A percentile compares a stretch with the other conserved stretches of the same genome.
These are phyloP conservation scores for Platichthys stellatus DNA, from an alignment of 2,113 vertebrate genomes.

Conservation along the genomic window DNA sequence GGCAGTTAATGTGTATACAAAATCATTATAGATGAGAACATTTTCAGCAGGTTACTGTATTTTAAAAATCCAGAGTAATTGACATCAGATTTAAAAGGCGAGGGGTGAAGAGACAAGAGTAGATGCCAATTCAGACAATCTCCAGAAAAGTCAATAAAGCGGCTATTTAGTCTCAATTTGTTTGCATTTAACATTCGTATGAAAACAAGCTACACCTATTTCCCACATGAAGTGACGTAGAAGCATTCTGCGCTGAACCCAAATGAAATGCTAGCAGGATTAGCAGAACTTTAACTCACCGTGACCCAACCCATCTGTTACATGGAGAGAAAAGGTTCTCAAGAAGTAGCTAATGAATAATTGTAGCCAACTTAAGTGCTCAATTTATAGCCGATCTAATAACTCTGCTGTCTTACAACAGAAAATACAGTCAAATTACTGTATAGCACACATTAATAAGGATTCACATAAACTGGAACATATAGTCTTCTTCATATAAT, in stretches of 20 bases:
- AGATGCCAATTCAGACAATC: neutral
- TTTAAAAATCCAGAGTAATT: conserved; percentile 9
- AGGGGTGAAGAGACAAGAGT: neutral
- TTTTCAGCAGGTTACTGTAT: conserved; percentile 36
- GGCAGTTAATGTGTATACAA: conserved; percentile 9
- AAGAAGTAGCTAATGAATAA: too few species aligned
- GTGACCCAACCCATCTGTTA: neutral
- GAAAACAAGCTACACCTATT: neutral
- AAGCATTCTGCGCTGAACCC: neutral
- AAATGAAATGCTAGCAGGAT: neutral
- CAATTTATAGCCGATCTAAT: neutral
- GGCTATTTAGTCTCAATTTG: neutral
- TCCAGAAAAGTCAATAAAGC: neutral
- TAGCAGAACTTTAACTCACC: neutral
- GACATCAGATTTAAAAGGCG: neutral
- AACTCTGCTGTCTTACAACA: neutral
- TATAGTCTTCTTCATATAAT: too few species aligned
- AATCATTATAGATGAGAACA: conserved; percentile 9
- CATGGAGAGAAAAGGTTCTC: neutral
- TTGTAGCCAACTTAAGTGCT: neutral
- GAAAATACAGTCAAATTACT: neutral
- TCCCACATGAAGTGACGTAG: neutral
- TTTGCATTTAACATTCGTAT: neutral
- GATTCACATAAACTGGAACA: too few species aligned
- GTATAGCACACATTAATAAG: neutral